Conservation (phyloP, 2,113 vertebrate genomes). For the Chelonoidis abingdonii region DNA sequence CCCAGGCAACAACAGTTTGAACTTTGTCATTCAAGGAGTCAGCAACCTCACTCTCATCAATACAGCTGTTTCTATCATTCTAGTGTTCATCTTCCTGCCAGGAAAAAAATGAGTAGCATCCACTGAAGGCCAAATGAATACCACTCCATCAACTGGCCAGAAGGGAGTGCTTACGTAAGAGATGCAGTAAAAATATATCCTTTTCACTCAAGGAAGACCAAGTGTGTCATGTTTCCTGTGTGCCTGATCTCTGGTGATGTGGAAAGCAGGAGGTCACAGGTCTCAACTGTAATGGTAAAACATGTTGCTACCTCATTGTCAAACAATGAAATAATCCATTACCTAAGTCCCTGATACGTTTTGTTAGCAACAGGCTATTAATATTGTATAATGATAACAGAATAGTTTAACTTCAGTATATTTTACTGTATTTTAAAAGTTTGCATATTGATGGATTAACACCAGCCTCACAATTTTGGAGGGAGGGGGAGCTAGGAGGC, state of each 20-base stretch:
- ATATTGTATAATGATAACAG: background rate
- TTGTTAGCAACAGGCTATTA: constrained; percentile 53
- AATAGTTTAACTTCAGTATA: background rate
- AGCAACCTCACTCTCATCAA: constrained; percentile 12
- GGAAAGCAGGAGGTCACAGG: background rate
- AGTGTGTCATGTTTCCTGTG: background rate
- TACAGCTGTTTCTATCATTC: constrained; percentile 16
- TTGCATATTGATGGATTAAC: background rate
- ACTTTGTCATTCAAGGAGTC: constrained; percentile 27
- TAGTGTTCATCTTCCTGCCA: background rate
- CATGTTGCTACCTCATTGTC: background rate
- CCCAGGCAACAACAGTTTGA: background rate
- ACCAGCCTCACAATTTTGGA: background rate
- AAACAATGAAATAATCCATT: background rate
- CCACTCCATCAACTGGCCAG: background rate
- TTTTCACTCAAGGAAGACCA: background rate
- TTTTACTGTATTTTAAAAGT: background rate
- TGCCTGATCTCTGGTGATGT: background rate
- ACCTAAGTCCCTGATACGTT: constrained; percentile 42
- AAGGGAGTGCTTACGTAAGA: background rate
- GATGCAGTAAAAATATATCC: constrained; percentile 17
- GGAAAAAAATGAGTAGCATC: background rate
- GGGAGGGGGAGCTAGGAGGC: constrained; percentile 2
- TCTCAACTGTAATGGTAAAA: constrained; percentile 9
- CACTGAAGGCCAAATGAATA: constrained; percentile 31